Conservation (phyloP, 2,113 vertebrate species). For the Tauraco erythrolophus region DNA sequence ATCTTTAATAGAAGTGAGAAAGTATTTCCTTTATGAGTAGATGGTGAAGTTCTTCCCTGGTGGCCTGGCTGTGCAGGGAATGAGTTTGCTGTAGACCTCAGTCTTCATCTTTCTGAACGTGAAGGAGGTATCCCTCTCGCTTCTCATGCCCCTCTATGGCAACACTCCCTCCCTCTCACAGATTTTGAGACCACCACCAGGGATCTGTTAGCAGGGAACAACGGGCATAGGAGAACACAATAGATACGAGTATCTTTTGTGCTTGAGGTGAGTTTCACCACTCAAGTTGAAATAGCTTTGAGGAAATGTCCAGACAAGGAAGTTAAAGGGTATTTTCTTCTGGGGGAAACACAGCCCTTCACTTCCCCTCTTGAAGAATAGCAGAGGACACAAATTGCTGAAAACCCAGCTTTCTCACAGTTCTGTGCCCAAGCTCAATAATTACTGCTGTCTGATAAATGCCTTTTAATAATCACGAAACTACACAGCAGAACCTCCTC, state of each 20-base stretch:
- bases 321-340: neutral
- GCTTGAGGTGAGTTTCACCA: neutral
- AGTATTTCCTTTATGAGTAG: neutral
- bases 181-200: neutral
- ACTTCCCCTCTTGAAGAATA: neutral
- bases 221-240: rapidly evolving
- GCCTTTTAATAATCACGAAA: neutral
- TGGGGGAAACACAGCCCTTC: neutral
- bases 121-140: neutral
- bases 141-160: neutral
- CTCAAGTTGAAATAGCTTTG: neutral
- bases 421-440: neutral
- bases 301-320: neutral
- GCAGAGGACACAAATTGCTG: neutral
- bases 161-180: neutral
- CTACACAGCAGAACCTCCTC: neutral
- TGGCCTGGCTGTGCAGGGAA: neutral
- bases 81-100: neutral
- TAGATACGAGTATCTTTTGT: neutral
- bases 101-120: neutral
- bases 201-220: neutral
- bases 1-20: neutral
- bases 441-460: neutral
- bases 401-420: neutral
- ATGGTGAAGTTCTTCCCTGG: neutral